Evolutionary conservation across 1,140 invertebrate species (phyloP).

Genomic region (Mylabris phalerata): DNA sequence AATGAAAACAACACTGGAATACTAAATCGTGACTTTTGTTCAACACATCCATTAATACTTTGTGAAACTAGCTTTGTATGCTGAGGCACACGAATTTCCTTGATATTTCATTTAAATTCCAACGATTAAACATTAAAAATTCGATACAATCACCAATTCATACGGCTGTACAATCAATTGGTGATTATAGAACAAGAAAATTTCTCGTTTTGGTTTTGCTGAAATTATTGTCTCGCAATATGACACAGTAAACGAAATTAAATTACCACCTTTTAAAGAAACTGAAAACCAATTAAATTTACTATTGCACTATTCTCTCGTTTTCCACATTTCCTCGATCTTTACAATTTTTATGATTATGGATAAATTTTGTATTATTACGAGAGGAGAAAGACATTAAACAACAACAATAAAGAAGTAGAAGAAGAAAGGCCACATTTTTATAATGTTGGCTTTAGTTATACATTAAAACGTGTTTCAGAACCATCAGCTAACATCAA

Average conservation of each 20-base stretch:
- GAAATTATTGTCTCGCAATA: conserved; percentile 9
- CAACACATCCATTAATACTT: conserved; percentile 11
- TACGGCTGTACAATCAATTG: conserved; percentile 5
- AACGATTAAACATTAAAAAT: conserved; percentile 6
- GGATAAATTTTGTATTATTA: too few relatives aligned
- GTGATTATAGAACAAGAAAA: not conserved
- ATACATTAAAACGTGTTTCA: conserved; percentile 85
- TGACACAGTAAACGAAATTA: conserved; percentile 3
- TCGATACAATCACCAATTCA: not conserved
- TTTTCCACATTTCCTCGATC: too few relatives aligned
- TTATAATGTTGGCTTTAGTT: conserved; percentile 32
- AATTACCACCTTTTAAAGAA: conserved; percentile 7
- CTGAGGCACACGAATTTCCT: not conserved
- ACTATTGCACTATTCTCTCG: not conserved
- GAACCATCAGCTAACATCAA: conserved; percentile 88
- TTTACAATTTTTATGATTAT: too few relatives aligned
- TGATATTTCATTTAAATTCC: conserved; percentile 4
- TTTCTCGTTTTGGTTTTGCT: not conserved
- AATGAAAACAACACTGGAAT: not conserved
- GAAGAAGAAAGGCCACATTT: conserved; percentile 17
- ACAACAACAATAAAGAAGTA: conserved; percentile 17
- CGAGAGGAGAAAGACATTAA: not conserved
- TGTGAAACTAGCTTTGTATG: not conserved
- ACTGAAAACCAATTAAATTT: conserved; percentile 4
- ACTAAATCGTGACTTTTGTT: conserved; percentile 3